phyloP scores from a whole-genome alignment of 2,797 vertebrate genomes.

The Peromyscus nudipes region DNA sequence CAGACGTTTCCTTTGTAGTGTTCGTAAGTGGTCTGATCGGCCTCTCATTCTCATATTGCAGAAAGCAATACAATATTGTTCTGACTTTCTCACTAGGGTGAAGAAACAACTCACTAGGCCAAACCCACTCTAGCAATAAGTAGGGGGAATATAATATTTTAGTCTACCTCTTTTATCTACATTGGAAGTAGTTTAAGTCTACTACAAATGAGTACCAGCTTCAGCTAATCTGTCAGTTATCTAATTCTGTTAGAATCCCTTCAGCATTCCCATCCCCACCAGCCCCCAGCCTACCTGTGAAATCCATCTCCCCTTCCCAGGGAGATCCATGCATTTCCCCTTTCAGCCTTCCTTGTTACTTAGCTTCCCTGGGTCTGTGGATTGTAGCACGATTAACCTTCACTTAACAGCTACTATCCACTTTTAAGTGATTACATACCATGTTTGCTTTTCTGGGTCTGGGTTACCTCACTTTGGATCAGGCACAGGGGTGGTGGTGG shows the following conservation, averaged over 20 bases:
- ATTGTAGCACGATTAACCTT: neutral
- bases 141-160: neutral
- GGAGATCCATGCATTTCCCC: neutral
- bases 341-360: neutral
- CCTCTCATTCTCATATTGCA: neutral
- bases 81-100: neutral
- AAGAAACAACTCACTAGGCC: neutral
- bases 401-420: neutral
- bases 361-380: neutral
- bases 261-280: neutral
- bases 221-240: neutral
- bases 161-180: neutral
- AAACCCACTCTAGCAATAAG: neutral
- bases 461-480: neutral
- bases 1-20: neutral
- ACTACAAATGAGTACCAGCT: conserved; percentile 8
- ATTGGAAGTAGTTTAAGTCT: conserved; percentile 13
- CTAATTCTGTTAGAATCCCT: neutral
- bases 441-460: neutral
- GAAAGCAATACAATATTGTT: neutral
- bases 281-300: neutral
- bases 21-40: neutral
- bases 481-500: neutral
- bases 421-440: neutral
- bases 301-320: neutral